Conservation (phyloP, 1,140 invertebrate species). For the Sarcophaga bullata region DNA sequence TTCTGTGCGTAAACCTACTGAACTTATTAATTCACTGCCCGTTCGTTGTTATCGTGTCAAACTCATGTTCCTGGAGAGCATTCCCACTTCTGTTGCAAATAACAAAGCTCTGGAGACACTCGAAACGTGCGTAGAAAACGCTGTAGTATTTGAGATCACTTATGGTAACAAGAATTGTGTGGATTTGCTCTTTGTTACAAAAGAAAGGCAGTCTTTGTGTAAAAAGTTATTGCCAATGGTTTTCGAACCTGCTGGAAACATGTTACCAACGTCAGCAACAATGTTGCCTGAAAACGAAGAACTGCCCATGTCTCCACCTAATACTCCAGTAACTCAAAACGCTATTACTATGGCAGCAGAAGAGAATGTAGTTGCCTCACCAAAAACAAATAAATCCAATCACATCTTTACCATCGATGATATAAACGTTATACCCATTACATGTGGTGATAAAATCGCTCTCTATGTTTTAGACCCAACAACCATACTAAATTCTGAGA, state of each 20-base stretch:
- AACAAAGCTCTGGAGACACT: constrained; percentile 38
- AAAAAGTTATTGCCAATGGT: constrained; percentile 41
- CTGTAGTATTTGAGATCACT: constrained; percentile 26
- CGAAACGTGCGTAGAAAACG: constrained; percentile 13
- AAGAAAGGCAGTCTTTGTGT: constrained; percentile 33
- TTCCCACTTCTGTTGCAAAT: constrained; percentile 14
- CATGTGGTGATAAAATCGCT: constrained; percentile 28
- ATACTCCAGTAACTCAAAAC: not conserved
- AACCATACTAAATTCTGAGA: constrained; percentile 13
- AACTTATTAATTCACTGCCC: constrained; percentile 24
- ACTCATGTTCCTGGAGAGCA: constrained; percentile 31
- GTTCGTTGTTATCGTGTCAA: not conserved
- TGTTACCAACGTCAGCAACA: not conserved
- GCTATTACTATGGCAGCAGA: not conserved
- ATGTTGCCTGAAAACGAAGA: not conserved
- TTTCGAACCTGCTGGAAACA: constrained; percentile 31
- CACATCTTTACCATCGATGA: constrained; percentile 23
- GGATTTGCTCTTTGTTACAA: constrained; percentile 31
- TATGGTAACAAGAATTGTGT: not conserved
- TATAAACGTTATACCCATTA: constrained; percentile 37
- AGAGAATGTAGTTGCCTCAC: not conserved
- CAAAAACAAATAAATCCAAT: not conserved
- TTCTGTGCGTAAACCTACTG: constrained; percentile 4
- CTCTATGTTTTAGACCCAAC: constrained; percentile 23
- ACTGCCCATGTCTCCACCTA: not conserved